phyloP scores from a whole-genome alignment of 2,797 vertebrate genomes.

The Trachurus trachurus region DNA sequence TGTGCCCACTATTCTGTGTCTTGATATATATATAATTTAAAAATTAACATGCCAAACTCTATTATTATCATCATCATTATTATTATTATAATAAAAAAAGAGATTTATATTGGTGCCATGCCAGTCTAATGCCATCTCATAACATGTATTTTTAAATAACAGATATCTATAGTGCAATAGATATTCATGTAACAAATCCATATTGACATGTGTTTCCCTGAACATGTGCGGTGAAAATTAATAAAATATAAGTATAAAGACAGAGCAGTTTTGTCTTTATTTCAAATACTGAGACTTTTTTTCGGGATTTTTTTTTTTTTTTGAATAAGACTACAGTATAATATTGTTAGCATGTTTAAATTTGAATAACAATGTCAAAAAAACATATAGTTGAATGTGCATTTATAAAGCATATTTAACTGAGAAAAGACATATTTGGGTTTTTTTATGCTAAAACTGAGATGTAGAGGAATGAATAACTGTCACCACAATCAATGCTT shows the following conservation, averaged over 20 bases:
- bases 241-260: conserved; percentile 80
- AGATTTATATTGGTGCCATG: conserved; percentile 78
- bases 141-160: conserved; percentile 81
- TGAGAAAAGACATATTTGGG: too few species aligned
- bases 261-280: conserved; percentile 37
- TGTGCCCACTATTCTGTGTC: conserved; percentile 75
- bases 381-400: too few species aligned
- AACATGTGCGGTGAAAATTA: conserved; percentile 83
- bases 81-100: conserved; percentile 32
- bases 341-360: too few species aligned
- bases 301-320: neutral
- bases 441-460: too few species aligned
- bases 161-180: conserved; percentile 82
- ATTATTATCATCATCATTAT: conserved; percentile 29
- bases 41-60: conserved; percentile 75
- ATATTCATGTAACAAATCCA: conserved; percentile 84
- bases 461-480: too few species aligned
- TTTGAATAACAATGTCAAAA: too few species aligned
- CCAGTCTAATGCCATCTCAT: conserved; percentile 75
- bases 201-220: conserved; percentile 82
- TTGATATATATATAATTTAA: conserved; percentile 75
- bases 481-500: too few species aligned
- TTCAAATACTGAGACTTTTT: neutral
- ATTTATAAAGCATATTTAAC: too few species aligned
- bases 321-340: too few species aligned